phyloP scores from a whole-genome alignment of 1,140 invertebrate species.

The Drosophila mayri region DNA sequence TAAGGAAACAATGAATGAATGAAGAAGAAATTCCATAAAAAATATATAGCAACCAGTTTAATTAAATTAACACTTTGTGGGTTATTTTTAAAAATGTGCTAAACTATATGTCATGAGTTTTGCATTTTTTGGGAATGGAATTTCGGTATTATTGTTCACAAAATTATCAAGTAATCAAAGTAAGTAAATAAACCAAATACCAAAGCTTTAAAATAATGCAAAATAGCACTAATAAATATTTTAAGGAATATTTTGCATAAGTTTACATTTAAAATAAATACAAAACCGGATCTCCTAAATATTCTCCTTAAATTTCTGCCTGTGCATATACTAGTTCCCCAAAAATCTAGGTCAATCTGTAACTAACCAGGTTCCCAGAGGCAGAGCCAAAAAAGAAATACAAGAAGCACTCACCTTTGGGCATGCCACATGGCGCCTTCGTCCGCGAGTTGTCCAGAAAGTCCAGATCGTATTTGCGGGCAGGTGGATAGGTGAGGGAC shows the following conservation, averaged over 20 bases:
- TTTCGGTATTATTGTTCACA: not conserved
- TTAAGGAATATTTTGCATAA: not conserved
- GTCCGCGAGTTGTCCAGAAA: constrained; percentile 97
- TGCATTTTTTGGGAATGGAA: not conserved
- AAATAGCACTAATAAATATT: too few relatives aligned
- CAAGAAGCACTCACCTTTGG: constrained; percentile 90
- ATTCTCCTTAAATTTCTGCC: not conserved
- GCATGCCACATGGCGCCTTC: constrained; percentile 97
- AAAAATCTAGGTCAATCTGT: constrained; percentile 15
- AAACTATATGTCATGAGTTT: not conserved
- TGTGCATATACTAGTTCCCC: not conserved
- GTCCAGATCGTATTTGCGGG: constrained; percentile 95
- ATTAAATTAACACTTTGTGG: constrained; percentile 6
- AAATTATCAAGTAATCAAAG: not conserved
- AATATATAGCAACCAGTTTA: not conserved
- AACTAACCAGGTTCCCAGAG: constrained; percentile 40
- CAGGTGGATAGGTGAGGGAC: constrained; percentile 93
- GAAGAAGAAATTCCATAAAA: not conserved
- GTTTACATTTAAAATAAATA: not conserved
- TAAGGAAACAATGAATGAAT: constrained; percentile 1
- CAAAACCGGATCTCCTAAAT: too few relatives aligned
- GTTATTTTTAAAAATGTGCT: constrained; percentile 26
- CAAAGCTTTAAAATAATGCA: not conserved
- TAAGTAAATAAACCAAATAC: not conserved
- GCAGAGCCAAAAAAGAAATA: constrained; percentile 5